Percentiles rank a stretch among this genome's conserved stretches.
Conservation (phyloP, 2,797 vertebrate species). For the Phalanger gymnotis region DNA sequence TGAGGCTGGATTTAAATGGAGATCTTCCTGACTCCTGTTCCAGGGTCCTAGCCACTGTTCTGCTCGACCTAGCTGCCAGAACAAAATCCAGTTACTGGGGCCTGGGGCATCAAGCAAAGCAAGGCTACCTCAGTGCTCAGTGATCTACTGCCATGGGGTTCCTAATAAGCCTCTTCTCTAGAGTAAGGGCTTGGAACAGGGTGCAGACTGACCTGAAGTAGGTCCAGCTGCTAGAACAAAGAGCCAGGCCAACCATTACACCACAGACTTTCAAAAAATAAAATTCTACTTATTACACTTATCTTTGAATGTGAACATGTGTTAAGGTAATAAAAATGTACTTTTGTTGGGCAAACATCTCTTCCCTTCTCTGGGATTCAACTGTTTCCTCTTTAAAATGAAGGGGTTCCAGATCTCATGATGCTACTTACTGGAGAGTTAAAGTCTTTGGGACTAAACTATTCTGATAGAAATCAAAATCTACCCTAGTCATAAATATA, state of each 20-base stretch:
- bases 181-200: background rate
- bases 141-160: background rate
- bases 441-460: background rate
- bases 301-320: background rate
- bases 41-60: background rate
- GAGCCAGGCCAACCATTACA: background rate
- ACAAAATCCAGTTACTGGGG: no score
- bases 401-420: background rate
- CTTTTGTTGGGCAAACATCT: background rate
- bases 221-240: background rate
- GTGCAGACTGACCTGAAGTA: background rate
- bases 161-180: background rate
- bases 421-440: background rate
- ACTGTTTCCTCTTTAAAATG: background rate
- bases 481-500: background rate
- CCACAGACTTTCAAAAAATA: background rate
- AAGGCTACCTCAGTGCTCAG: no score
- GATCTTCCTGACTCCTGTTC: no score
- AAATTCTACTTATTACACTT: background rate
- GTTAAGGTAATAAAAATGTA: background rate
- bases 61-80: background rate
- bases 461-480: background rate
- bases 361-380: background rate
- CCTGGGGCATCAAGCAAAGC: no score
- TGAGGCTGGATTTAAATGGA: no score